A percentile compares a stretch with the other conserved stretches of the same genome.
Evolutionary conservation across 2,888 invertebrate species (phyloP).

Genomic region (Folsomia candida): DNA sequence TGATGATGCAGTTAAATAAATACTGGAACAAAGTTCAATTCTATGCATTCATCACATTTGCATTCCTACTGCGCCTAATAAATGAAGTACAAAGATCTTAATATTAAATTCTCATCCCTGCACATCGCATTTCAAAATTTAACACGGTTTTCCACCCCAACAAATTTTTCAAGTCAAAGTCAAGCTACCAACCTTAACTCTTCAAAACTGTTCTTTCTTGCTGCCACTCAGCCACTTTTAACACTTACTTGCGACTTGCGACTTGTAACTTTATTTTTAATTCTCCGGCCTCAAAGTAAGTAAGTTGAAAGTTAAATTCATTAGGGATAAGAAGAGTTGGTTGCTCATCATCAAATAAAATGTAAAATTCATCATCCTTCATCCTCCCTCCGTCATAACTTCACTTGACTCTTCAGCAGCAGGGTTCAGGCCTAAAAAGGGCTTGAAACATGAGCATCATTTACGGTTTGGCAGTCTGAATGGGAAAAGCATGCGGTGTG

Average conservation of each 20-base stretch:
- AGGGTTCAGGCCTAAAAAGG: neutral
- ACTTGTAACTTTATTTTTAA: conserved; percentile 5
- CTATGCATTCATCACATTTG: too few species aligned
- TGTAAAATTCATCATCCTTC: too few species aligned
- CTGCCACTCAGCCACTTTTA: neutral
- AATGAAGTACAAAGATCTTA: too few species aligned
- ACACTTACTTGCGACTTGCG: conserved; percentile 1
- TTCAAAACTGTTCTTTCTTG: too few species aligned
- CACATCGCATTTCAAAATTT: neutral
- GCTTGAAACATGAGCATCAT: neutral
- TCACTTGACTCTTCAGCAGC: neutral
- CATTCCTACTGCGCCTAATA: too few species aligned
- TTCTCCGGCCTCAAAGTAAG: neutral
- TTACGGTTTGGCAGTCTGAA: neutral
- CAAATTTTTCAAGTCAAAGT: neutral
- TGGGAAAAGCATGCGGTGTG: neutral
- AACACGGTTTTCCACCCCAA: neutral
- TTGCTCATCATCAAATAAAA: too few species aligned
- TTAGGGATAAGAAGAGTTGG: neutral
- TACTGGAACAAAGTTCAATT: too few species aligned
- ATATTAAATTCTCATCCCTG: neutral
- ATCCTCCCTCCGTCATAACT: neutral
- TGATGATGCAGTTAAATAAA: too few species aligned
- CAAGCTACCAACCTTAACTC: too few species aligned
- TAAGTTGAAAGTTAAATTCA: neutral